phyloP scores from a whole-genome alignment of 2,797 vertebrate species.

The Xerus rutilus region DNA sequence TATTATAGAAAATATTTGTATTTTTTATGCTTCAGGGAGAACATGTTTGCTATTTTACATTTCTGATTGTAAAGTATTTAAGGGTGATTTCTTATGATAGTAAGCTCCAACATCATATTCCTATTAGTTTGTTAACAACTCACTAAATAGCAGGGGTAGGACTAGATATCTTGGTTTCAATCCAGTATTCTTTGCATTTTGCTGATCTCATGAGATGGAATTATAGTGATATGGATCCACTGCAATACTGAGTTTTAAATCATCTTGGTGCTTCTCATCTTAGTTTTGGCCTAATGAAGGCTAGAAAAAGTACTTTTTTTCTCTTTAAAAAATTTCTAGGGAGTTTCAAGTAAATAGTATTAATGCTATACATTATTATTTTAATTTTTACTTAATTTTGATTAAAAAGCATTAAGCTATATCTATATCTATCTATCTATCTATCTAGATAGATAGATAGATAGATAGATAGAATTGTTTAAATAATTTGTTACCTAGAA shows the following conservation, averaged over 20 bases:
- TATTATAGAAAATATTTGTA: background rate
- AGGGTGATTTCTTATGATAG: background rate
- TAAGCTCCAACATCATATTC: background rate
- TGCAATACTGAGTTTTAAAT: background rate
- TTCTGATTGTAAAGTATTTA: background rate
- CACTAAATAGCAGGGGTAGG: background rate
- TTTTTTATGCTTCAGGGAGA: background rate
- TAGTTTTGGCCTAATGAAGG: background rate
- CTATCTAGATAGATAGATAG: too few relatives aligned
- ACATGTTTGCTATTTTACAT: background rate
- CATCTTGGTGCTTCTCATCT: background rate
- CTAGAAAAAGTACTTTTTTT: background rate
- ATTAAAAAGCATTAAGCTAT: background rate
- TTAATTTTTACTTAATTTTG: background rate
- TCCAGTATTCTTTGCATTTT: background rate
- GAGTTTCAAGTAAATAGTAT: background rate
- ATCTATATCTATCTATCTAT: background rate
- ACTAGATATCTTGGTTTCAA: background rate
- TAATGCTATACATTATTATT: background rate
- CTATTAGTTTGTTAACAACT: background rate
- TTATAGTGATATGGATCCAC: background rate
- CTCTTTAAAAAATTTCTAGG: background rate
- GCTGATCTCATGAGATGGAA: background rate
- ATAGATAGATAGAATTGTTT: background rate
- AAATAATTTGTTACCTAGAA: background rate